A percentile compares a stretch with the other conserved stretches of the same genome.
phyloP scores from a whole-genome alignment of 2,113 vertebrate genomes.

The Lophius piscatorius region DNA sequence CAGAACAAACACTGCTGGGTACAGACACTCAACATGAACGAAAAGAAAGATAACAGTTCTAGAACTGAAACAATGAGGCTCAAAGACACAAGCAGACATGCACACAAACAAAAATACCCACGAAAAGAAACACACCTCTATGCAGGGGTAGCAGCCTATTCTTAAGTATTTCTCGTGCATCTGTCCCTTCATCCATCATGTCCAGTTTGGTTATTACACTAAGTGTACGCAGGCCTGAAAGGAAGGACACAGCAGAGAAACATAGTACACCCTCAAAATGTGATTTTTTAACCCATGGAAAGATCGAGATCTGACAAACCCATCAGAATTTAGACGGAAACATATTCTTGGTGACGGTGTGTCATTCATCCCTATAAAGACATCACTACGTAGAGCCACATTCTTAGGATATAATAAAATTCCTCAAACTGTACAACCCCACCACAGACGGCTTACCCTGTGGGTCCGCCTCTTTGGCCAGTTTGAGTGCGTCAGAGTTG shows the following conservation, averaged over 20 bases:
- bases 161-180: slow-evolving; percentile 89
- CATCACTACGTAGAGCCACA: neutral
- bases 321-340: neutral
- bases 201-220: slow-evolving; percentile 95
- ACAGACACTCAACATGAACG: no score
- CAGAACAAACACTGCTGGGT: no score
- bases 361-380: neutral
- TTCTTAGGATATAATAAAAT: neutral
- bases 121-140: slow-evolving; percentile 79
- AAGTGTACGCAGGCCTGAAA: slow-evolving; percentile 89
- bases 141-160: slow-evolving; percentile 92
- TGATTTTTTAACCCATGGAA: no score
- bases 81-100: slow-evolving; percentile 1
- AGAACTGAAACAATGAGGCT: neutral
- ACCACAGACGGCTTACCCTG: slow-evolving; percentile 81
- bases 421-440: neutral
- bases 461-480: slow-evolving; percentile 95
- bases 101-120: slow-evolving; percentile 16
- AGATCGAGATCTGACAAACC: neutral
- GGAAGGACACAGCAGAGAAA: neutral
- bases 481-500: slow-evolving; percentile 93
- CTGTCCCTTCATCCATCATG: slow-evolving; percentile 94
- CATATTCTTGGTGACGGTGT: neutral
- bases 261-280: neutral
- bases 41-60: no score